Percentiles rank a stretch among this genome's conserved stretches.
phyloP scores from a whole-genome alignment of 1,140 invertebrate species.

The Condylostylus longicornis region DNA sequence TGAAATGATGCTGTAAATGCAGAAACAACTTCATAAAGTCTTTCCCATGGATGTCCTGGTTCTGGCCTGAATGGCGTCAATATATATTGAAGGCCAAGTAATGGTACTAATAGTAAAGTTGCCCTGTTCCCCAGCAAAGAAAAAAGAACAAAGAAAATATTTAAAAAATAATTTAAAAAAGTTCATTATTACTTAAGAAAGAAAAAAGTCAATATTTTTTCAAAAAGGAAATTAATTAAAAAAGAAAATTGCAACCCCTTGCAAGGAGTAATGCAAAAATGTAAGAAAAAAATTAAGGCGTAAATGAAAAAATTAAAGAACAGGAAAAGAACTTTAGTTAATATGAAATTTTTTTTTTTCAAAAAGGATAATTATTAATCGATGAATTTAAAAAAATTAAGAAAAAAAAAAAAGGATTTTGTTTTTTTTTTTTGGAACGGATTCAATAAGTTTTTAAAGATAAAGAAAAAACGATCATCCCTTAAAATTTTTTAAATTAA shows the following conservation, averaged over 20 bases:
- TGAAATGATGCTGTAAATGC: constrained; percentile 78
- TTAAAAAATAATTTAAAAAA: neutral
- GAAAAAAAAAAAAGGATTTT: too few species aligned
- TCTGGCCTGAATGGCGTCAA: constrained; percentile 76
- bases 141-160: neutral
- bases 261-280: too few species aligned
- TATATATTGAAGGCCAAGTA: constrained; percentile 72
- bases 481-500: too few species aligned
- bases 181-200: neutral
- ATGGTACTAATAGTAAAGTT: constrained; percentile 70
- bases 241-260: constrained; percentile 24
- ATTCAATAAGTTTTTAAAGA: too few species aligned
- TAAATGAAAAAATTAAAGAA: too few species aligned
- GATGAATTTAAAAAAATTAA: too few species aligned
- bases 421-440: too few species aligned
- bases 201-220: neutral
- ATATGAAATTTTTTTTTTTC: too few species aligned
- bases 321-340: too few species aligned
- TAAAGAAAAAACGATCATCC: too few species aligned
- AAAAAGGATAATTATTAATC: too few species aligned
- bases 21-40: constrained; percentile 61
- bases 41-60: constrained; percentile 50
- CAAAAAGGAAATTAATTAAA: constrained; percentile 9
- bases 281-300: too few species aligned
- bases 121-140: constrained; percentile 41